Evolutionary conservation across 2,888 invertebrate species (phyloP).

Genomic region (Rapana venosa): DNA sequence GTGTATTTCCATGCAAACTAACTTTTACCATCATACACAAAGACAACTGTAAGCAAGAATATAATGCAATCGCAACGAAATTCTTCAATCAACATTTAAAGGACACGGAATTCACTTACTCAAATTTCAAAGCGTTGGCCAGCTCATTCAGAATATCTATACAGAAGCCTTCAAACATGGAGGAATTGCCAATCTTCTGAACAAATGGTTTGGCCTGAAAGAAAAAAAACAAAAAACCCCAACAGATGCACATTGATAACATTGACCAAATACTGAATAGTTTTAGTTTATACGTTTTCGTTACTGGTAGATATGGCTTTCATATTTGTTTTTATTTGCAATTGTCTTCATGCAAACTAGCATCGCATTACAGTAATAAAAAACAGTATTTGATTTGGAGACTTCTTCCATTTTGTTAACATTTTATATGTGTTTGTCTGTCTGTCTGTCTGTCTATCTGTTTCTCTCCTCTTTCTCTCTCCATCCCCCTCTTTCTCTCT

Average conservation of each 20-base stretch:
- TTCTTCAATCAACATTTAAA: too few relatives aligned
- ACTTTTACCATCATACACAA: too few relatives aligned
- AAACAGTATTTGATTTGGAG: too few relatives aligned
- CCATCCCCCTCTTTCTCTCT: too few relatives aligned
- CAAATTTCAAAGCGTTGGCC: slow-evolving; percentile 48
- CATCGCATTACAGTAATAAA: too few relatives aligned
- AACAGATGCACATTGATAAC: neutral
- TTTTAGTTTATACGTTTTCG: neutral
- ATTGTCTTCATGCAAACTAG: too few relatives aligned
- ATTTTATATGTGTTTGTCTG: neutral
- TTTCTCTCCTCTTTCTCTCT: too few relatives aligned
- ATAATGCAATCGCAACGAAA: too few relatives aligned
- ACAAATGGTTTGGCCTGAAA: slow-evolving; percentile 59
- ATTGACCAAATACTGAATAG: neutral
- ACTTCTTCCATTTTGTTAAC: too few relatives aligned
- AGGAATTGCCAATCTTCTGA: slow-evolving; percentile 48
- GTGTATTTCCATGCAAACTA: too few relatives aligned
- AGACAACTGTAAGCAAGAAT: too few relatives aligned
- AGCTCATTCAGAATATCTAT: slow-evolving; percentile 62
- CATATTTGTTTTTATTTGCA: neutral
- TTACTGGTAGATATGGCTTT: neutral
- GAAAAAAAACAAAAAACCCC: neutral
- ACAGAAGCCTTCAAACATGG: slow-evolving; percentile 58
- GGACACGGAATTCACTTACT: slow-evolving; percentile 38
- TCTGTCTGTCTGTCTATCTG: neutral